Evolutionary conservation across 2,888 invertebrate genomes (phyloP), one percentile per base, ranked within the genome.

Genomic region (Sarcophaga carnaria): DNA sequence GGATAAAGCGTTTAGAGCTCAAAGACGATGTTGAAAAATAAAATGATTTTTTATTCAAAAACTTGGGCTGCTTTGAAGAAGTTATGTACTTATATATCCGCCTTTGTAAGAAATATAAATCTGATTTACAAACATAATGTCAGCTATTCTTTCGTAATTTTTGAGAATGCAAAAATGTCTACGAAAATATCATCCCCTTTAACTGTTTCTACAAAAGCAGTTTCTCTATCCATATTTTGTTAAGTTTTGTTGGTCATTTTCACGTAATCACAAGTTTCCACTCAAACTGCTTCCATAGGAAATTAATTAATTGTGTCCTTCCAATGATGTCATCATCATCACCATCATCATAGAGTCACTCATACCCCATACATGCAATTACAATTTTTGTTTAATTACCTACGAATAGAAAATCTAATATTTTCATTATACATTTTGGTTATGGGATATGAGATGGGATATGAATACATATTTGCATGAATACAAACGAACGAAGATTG

Each of bases 311-410:
- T 79, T 69, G 17, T 63, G 10, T 79, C 45, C 64, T 64, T 27
- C 8, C 17, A 63, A 78, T 87, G 86, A 87, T 78, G 78, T 87
- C 86, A 87, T 87, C 37, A 5, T 60, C 1, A 17, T 54, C 54
- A 4, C 54, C 37, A 37, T 37, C 37, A 37, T 37, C 37, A 10
- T 37, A 37, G 10, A 37, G 37, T 14, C 54, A 20, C 10, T 67
- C 45, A 22, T 14, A 54, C 60, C n/a, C 71, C 69, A 63, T 69
- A 79, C 71, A 45, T 70, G 75, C 78, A 79, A 37, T 81, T 83
- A 78, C 70, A 63, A 37, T 37, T 66, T 80, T 64, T 75, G 70
- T 60, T 87, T 84, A 83, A 87, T 87, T 87, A 84, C 81, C 84
- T 78, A 78, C 47, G 74, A 70, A 86, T 54, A 3, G 12, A 14